Conservation (phyloP, 2,113 vertebrate genomes). For the Felis chaus region DNA sequence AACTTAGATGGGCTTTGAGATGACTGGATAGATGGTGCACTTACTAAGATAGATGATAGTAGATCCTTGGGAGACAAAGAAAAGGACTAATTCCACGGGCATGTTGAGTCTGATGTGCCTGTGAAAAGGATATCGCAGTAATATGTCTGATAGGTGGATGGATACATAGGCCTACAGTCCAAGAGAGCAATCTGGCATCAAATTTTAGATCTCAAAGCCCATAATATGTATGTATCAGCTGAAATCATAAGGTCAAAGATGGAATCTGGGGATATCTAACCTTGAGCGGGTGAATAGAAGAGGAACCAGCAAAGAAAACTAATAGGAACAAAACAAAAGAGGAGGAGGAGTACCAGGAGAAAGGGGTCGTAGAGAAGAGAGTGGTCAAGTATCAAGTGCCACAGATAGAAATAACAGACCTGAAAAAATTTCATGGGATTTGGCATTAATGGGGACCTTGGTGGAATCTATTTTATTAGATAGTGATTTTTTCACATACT, state of each 20-base stretch:
- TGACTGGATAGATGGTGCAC: background rate
- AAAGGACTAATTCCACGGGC: background rate
- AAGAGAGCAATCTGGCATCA: background rate
- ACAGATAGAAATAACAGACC: background rate
- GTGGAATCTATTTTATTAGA: conserved; percentile 17
- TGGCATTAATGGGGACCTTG: background rate
- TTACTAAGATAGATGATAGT: background rate
- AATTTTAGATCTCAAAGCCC: background rate
- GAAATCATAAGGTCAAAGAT: background rate
- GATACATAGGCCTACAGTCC: background rate
- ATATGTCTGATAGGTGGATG: background rate
- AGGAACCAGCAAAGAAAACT: background rate
- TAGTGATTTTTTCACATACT: background rate
- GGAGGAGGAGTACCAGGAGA: background rate
- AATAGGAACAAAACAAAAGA: background rate
- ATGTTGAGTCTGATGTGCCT: background rate
- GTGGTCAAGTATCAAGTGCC: background rate
- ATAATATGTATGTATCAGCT: background rate
- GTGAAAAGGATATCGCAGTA: background rate
- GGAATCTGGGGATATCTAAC: background rate
- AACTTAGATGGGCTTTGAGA: background rate
- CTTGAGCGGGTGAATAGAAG: conserved; percentile 1
- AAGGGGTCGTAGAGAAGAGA: background rate
- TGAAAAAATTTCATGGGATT: background rate
- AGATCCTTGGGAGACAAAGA: background rate